Base-by-base conservation (phyloP, 2,888 invertebrate genomes). In the Drosophila imparisetae region DNA sequence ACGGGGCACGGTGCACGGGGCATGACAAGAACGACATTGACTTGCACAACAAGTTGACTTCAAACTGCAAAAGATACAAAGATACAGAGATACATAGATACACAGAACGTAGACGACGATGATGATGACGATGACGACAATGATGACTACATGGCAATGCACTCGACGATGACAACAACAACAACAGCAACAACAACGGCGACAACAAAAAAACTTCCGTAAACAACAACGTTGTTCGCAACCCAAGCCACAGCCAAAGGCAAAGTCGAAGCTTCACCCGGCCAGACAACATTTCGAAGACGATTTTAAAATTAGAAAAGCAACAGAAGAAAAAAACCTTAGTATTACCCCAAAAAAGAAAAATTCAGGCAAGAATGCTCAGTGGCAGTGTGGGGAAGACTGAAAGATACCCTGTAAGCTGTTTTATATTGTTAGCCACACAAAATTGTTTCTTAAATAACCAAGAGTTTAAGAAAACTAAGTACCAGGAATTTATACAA, bases 231-330 rank as follows among this genome's bases (percentile, higher is more conserved):
- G 64, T 48, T 48, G 67, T 53, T 68, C 45, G 58, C 50, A 62
- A 49, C 45, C 62, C 36, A 42, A 64, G 49, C 48, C 30, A 70
- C 72, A 75, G 72, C 66, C 72, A 68, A 67, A 67, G 74, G 67
- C 80, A 69, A 71, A 79, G 66, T 59, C 74, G 38, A 71, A 78
- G 72, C 78, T 63, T 61, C 42, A 52, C 66, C 66, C 72, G 70
- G 70, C 79, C 77, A 83, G 83, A 78, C 83, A 85, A 83, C 80
- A 75, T 81, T 81, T 81, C 70, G 77, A 86, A 83, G 81, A 84
- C 83, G 83, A 88, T 87, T 88, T 86, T 87, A 86, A 87, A 87
- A 86, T 86, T 87, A 87, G 86, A 86, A 86, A 80, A 80, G 68
- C 67, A 80, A 73, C 42, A 87, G 70, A 75, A 66, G 58, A 78